phyloP scores from a whole-genome alignment of 2,888 invertebrate species.

The Cosmia trapezina region DNA sequence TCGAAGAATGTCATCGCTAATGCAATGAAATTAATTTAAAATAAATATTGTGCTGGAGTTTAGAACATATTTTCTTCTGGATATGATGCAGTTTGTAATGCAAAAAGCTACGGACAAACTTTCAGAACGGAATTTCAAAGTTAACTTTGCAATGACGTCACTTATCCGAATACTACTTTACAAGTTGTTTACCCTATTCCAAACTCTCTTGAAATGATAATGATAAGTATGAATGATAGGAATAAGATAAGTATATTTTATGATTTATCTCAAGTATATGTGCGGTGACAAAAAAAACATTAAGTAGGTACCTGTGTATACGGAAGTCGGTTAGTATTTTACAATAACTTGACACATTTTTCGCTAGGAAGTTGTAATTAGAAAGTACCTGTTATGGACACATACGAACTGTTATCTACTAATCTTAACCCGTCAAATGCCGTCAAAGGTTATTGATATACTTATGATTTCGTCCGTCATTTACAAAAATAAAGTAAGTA shows the following conservation, averaged over 20 bases:
- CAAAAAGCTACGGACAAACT: too few relatives aligned
- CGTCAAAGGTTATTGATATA: too few relatives aligned
- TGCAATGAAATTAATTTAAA: background rate
- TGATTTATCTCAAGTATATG: slow-evolving; percentile 60
- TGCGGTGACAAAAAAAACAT: slow-evolving; percentile 42
- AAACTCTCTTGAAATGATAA: slow-evolving; percentile 45
- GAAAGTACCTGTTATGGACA: too few relatives aligned
- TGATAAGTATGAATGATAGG: slow-evolving; percentile 36
- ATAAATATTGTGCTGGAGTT: background rate
- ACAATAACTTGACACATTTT: too few relatives aligned
- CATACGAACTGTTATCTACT: too few relatives aligned
- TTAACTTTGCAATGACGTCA: slow-evolving; percentile 1
- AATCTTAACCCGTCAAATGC: too few relatives aligned
- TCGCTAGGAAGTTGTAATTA: too few relatives aligned
- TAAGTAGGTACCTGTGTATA: too few relatives aligned
- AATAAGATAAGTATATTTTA: slow-evolving; percentile 17
- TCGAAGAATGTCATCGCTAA: background rate
- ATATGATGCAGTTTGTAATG: background rate
- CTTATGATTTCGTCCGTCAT: too few relatives aligned
- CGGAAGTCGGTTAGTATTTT: too few relatives aligned
- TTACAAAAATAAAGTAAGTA: background rate
- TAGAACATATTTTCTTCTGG: too few relatives aligned
- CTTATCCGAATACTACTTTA: slow-evolving; percentile 11
- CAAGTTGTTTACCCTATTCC: slow-evolving; percentile 39
- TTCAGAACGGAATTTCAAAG: background rate